Evolutionary conservation across 2,888 invertebrate genomes (phyloP).

Genomic region (Ephialtes manifestator): DNA sequence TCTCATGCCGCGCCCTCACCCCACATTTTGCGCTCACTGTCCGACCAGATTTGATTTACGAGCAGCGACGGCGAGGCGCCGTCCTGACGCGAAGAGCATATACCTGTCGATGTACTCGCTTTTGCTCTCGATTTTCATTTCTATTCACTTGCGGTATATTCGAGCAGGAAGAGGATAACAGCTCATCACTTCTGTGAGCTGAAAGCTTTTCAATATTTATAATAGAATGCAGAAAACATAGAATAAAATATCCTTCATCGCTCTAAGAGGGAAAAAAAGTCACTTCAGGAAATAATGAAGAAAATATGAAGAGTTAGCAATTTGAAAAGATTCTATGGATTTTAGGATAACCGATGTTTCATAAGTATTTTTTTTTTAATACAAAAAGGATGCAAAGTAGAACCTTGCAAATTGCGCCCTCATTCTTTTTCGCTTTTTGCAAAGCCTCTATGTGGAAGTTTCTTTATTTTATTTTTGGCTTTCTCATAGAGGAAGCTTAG

Average conservation of each 20-base stretch:
- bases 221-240: neutral
- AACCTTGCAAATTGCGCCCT: too few relatives aligned
- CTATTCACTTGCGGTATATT: neutral
- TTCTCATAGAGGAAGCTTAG: too few relatives aligned
- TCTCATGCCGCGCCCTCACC: constrained; percentile 17
- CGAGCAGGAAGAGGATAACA: neutral
- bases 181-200: neutral
- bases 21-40: constrained; percentile 1
- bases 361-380: neutral
- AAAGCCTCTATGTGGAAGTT: too few relatives aligned
- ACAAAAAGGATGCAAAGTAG: too few relatives aligned
- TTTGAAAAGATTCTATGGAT: neutral
- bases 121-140: neutral
- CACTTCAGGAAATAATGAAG: neutral
- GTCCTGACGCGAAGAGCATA: neutral
- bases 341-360: neutral
- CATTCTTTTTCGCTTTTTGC: too few relatives aligned
- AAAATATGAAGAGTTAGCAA: neutral
- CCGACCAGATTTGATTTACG: constrained; percentile 22
- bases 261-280: neutral
- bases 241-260: neutral
- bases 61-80: constrained; percentile 14
- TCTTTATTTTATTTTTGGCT: too few relatives aligned
- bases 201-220: neutral
- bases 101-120: neutral